Evolutionary conservation across 2,888 invertebrate genomes (phyloP), one percentile per base, ranked within the genome.

Genomic region (Epirrita christyi): DNA sequence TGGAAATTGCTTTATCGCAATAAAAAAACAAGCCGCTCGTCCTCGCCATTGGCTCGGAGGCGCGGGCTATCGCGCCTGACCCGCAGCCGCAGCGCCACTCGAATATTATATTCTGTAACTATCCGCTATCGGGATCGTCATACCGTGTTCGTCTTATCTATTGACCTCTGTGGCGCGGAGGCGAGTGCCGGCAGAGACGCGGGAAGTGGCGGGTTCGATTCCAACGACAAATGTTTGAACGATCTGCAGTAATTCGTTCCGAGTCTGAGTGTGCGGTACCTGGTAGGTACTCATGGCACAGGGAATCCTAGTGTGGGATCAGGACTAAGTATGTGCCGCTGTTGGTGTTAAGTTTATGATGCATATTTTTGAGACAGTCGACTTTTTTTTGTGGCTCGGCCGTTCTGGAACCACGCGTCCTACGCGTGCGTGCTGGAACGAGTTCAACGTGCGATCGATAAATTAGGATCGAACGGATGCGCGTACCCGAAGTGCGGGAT

Each of bases 21-120:
- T 70, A 79, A 76, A 21, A n/a, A 80, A 78, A 74, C 73, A 47
- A 44, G 48, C 41, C 61, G 59, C 58, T 54, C 27, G 29, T 4
- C 21, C 21, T 21, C 29, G 29, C 29, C 1, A 9, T 6, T 6
- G 8, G 32, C n/a, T 7, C 7, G 32, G 28, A 2, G 45, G 44
- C 59, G 52, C 62, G 77, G n/a, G 81, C 76, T 83, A 81, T 83
- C 84, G 73, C 76, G 64, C 55, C 66, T 75, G 79, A 81, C 83
- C 82, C 72, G 55, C 29, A 7, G 28, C 28, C 28, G 28, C 48
- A 65, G 32, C 36, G 36, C n/a, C 5, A n/a, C 14, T 5, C 59
- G 32, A 58, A 57, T 47, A 58, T 61, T 63, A 53, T 59, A 54
- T 53, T 27, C 65, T 67, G 65, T 63, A 61, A 63, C 67, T 71